These are phyloP conservation scores for Actinopyga echinites DNA, from an alignment of 53 echinoderm and acorn worm species.

Conservation along the genomic window DNA sequence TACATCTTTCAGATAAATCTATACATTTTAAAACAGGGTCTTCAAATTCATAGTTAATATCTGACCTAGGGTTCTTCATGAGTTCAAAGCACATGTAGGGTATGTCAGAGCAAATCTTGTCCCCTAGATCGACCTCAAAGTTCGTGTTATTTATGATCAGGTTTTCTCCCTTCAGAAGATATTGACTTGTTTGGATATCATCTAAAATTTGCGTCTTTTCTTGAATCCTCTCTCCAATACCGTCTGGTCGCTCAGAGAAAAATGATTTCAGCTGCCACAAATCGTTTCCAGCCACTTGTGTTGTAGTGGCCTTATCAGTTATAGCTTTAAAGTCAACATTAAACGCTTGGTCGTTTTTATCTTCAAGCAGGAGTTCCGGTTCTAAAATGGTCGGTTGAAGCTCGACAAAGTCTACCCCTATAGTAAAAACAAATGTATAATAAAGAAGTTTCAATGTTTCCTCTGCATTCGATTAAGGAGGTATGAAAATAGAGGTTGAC, in stretches of 20 bases:
- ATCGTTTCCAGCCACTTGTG: constrained; percentile 1
- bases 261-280: background rate
- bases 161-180: background rate
- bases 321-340: background rate
- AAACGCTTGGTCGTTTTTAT: background rate
- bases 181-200: background rate
- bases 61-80: constrained; percentile 1
- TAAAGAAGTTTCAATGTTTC: too few relatives aligned
- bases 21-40: background rate
- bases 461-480: too few relatives aligned
- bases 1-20: background rate
- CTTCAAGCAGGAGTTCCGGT: constrained; percentile 1
- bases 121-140: background rate
- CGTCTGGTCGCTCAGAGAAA: background rate
- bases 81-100: constrained; percentile 19
- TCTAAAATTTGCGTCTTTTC: background rate
- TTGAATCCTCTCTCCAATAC: background rate
- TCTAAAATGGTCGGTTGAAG: constrained; percentile 3
- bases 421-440: background rate
- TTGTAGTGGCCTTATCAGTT: constrained; percentile 13
- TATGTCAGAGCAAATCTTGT: background rate
- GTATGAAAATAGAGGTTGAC: too few relatives aligned
- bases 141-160: background rate
- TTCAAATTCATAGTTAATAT: background rate
- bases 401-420: constrained; percentile 3